Conservation (phyloP, 1,140 invertebrate species). For the Procambarus clarkii region DNA sequence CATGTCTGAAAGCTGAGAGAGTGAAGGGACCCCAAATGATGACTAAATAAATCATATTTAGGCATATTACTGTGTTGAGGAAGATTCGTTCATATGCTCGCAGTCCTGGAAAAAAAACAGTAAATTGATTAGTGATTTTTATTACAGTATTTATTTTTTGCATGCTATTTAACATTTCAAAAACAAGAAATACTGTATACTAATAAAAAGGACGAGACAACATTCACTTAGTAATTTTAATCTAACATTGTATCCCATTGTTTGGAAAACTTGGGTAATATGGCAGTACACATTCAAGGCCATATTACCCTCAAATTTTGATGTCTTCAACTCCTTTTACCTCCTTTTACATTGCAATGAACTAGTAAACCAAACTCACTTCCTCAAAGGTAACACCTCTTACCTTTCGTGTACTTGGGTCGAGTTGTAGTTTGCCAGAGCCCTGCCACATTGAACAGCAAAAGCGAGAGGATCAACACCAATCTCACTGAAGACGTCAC, state of each 20-base stretch:
- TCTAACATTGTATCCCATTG: background rate
- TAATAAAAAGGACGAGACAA: background rate
- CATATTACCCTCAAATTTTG: background rate
- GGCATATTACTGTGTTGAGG: background rate
- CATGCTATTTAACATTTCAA: too few species aligned
- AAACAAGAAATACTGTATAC: too few species aligned
- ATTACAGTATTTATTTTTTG: background rate
- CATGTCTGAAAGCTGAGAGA: background rate
- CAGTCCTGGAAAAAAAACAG: background rate
- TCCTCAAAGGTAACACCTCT: background rate
- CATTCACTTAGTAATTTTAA: background rate
- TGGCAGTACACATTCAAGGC: background rate
- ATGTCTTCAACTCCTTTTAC: background rate
- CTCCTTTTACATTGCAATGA: background rate
- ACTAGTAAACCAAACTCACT: background rate
- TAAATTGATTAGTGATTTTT: background rate
- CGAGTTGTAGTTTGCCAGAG: background rate
- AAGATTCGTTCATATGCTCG: background rate
- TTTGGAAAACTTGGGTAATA: background rate
- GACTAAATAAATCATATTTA: background rate
- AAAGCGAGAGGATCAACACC: slow-evolving; percentile 12
- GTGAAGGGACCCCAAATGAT: background rate
- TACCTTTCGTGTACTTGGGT: slow-evolving; percentile 9
- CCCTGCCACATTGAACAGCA: background rate
- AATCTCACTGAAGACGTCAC: slow-evolving; percentile 6